Percentiles rank a stretch among this genome's conserved stretches.
Evolutionary conservation across 2,113 vertebrate species (phyloP).

Genomic region (Turnix velox): DNA sequence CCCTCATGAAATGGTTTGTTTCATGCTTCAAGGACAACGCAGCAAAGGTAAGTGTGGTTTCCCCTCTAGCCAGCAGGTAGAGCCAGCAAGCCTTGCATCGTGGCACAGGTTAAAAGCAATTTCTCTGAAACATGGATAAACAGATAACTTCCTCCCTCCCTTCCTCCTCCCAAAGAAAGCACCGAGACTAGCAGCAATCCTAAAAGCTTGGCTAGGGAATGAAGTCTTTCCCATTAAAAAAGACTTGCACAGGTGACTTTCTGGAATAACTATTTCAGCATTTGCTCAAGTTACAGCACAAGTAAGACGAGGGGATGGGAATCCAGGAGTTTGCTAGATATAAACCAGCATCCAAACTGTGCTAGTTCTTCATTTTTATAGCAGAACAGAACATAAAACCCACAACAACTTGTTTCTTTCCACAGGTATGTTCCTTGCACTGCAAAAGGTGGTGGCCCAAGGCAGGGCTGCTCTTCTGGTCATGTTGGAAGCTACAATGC

Average conservation of each 20-base stretch:
- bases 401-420: background rate
- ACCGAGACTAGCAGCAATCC: background rate
- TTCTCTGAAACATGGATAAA: constrained; percentile 1
- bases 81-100: constrained; percentile 56
- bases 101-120: background rate
- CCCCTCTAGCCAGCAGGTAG: constrained; percentile 56
- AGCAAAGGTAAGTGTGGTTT: background rate
- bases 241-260: background rate
- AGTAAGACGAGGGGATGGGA: background rate
- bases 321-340: background rate
- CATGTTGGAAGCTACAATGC: background rate
- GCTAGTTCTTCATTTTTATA: background rate
- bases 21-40: background rate
- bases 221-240: background rate
- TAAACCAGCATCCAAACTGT: background rate
- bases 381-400: background rate
- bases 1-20: background rate
- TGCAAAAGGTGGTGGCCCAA: background rate
- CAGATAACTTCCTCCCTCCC: background rate
- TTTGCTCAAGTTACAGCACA: background rate
- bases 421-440: background rate
- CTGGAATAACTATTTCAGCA: background rate
- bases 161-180: background rate
- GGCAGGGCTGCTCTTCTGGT: background rate
- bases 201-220: background rate